Evolutionary conservation across 2,113 vertebrate species (phyloP).

Genomic region (Grammatotria lemairii): DNA sequence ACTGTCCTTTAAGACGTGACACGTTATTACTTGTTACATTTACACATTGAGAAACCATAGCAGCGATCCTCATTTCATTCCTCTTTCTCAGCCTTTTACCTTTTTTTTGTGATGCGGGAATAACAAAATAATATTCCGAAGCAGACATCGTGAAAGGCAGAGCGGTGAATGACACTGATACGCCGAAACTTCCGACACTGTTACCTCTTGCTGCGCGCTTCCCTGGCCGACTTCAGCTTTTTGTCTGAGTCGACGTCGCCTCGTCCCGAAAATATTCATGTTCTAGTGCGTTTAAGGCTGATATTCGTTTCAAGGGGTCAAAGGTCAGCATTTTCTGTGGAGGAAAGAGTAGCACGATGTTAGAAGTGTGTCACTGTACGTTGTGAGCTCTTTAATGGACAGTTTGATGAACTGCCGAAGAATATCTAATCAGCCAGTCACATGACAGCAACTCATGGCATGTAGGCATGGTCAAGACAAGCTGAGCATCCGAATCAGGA

Average conservation of each 20-base stretch:
- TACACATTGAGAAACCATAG: conserved; percentile 9
- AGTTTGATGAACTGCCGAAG: not conserved
- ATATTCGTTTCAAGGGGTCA: conserved; percentile 80
- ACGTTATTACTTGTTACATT: conserved; percentile 17
- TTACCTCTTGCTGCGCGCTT: not conserved
- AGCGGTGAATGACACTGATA: conserved; percentile 2
- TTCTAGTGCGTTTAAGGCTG: conserved; percentile 76
- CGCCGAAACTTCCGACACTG: not conserved
- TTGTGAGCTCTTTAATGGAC: not conserved
- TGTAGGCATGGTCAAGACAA: not conserved
- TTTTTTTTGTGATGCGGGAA: conserved; percentile 1
- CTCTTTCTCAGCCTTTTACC: conserved; percentile 11
- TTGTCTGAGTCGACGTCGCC: conserved; percentile 32
- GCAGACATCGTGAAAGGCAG: not conserved
- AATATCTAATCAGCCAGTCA: not conserved
- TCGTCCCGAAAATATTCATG: conserved; percentile 72
- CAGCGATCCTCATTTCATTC: conserved; percentile 6
- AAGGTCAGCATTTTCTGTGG: conserved; percentile 84
- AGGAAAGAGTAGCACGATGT: not conserved
- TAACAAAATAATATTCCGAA: conserved; percentile 20
- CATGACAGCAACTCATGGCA: not conserved
- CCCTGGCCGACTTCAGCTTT: conserved; percentile 21
- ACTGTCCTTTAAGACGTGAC: conserved; percentile 16
- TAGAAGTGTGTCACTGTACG: not conserved
- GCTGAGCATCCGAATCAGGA: not conserved